Evolutionary conservation across 2,888 invertebrate genomes (phyloP).

Genomic region (Ichneumoninae sp.): DNA sequence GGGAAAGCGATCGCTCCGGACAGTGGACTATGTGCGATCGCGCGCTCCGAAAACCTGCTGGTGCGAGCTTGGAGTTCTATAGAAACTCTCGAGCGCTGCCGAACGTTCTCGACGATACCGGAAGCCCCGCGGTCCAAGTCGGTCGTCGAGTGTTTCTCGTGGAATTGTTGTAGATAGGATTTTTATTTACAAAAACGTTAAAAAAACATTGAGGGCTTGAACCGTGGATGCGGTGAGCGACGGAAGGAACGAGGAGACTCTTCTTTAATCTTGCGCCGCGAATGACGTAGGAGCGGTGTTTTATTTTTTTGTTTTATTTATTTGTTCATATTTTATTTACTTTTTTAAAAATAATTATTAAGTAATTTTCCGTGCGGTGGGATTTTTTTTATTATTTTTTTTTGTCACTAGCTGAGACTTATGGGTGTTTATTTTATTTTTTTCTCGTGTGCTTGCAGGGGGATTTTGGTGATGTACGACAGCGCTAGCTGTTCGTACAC

Average conservation of each 20-base stretch:
- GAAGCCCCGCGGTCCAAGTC: too few species aligned
- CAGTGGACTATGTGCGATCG: slow-evolving; percentile 4
- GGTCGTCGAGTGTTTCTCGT: neutral
- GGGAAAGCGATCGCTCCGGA: neutral
- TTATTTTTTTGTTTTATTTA: neutral
- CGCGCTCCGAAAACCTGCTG: neutral
- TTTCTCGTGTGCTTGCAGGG: slow-evolving; percentile 74
- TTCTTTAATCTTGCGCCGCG: slow-evolving; percentile 42
- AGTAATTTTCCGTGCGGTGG: slow-evolving; percentile 10
- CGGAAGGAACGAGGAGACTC: slow-evolving; percentile 19
- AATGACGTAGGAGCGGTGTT: slow-evolving; percentile 57
- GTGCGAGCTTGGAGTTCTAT: neutral
- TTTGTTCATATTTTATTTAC: neutral
- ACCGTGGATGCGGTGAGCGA: slow-evolving; percentile 15
- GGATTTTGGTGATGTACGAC: slow-evolving; percentile 91
- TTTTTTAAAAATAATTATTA: neutral
- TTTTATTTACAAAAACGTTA: neutral
- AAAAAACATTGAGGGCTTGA: neutral
- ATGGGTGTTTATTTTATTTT: neutral
- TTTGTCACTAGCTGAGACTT: neutral
- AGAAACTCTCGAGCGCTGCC: neutral
- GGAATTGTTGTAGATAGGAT: neutral
- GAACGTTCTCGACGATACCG: neutral
- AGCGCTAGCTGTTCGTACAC: slow-evolving; percentile 95
- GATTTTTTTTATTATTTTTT: slow-evolving; percentile 27